Conservation (phyloP, 53 echinoderm and acorn worm species). For the Patiria pectinifera region DNA sequence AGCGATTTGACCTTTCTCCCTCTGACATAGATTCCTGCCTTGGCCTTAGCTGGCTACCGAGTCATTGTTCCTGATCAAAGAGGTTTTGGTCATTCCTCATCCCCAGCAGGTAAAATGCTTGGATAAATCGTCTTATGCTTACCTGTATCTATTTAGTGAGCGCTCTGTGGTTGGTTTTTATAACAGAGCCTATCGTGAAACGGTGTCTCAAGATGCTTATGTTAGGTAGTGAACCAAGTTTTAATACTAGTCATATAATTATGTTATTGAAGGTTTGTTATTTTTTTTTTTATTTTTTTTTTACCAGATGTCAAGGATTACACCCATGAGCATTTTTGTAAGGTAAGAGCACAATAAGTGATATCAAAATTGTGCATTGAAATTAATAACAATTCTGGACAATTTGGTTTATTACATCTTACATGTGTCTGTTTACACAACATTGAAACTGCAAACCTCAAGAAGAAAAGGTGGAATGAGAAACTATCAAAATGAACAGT, state of each 20-base stretch:
- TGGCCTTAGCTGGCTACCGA: conserved; percentile 85
- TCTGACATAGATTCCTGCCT: conserved; percentile 78
- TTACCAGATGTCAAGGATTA: conserved; percentile 79
- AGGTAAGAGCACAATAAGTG: conserved; percentile 48
- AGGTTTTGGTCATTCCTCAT: conserved; percentile 90
- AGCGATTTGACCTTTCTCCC: not conserved
- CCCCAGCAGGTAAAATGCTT: conserved; percentile 76
- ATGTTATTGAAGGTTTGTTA: not conserved
- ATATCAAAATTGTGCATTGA: not conserved
- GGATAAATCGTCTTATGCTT: not conserved
- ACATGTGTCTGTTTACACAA: not conserved
- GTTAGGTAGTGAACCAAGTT: not conserved
- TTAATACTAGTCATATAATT: not conserved
- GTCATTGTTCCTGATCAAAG: conserved; percentile 92
- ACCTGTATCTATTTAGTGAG: not conserved
- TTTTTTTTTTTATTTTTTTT: not conserved
- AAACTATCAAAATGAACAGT: not conserved
- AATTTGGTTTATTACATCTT: not conserved
- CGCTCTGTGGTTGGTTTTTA: no score
- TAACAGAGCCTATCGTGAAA: no score
- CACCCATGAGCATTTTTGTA: conserved; percentile 71
- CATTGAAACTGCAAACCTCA: not conserved
- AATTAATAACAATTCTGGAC: not conserved
- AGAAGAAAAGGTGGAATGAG: not conserved
- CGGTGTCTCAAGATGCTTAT: no score